These are phyloP conservation scores for Athetis lepigone DNA, from an alignment of 2,888 invertebrate species.

Conservation along the genomic window DNA sequence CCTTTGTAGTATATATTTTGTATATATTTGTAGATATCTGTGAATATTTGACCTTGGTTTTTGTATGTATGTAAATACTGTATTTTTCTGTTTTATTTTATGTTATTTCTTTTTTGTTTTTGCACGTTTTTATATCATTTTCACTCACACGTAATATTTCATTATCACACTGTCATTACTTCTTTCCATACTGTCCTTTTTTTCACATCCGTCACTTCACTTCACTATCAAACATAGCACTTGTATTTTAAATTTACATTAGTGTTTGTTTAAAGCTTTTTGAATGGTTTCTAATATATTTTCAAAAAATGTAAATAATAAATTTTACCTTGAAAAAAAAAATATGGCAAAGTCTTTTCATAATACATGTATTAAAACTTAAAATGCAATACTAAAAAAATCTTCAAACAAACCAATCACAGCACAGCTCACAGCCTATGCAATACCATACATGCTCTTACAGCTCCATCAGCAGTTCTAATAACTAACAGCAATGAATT, in stretches of 20 bases:
- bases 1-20: conserved; percentile 27
- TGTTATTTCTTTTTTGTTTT: neutral
- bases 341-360: too few relatives aligned
- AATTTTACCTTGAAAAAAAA: too few relatives aligned
- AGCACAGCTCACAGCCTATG: conserved; percentile 61
- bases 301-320: too few relatives aligned
- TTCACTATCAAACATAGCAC: conserved; percentile 42
- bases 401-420: conserved; percentile 20
- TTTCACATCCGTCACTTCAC: conserved; percentile 20
- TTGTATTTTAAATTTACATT: conserved; percentile 21
- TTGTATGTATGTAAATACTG: conserved; percentile 6
- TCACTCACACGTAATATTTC: neutral
- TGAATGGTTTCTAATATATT: neutral
- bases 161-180: neutral
- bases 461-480: conserved; percentile 8
- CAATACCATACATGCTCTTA: conserved; percentile 54
- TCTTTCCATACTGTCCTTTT: too few relatives aligned
- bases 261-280: conserved; percentile 27
- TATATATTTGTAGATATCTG: conserved; percentile 43
- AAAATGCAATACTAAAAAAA: neutral
- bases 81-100: neutral
- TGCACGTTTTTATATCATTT: neutral
- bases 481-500: conserved; percentile 51
- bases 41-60: conserved; percentile 32
- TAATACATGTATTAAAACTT: too few relatives aligned